Evolutionary conservation across 2,113 vertebrate genomes (phyloP).

Genomic region (Chaetops frenatus): DNA sequence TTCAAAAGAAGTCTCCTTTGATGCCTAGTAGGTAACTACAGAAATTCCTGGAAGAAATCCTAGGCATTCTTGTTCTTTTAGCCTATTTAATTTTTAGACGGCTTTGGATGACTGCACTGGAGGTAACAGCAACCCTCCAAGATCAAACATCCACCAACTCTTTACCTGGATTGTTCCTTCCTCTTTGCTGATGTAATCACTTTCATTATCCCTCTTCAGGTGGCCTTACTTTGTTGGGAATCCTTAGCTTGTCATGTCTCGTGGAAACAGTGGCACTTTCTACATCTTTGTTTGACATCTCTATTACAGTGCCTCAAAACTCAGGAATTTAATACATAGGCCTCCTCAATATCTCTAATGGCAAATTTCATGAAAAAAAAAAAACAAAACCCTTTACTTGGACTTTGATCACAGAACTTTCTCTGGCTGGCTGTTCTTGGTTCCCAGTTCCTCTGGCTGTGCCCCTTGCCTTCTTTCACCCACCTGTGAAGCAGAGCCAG

Average conservation of each 20-base stretch:
- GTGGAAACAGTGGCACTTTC: conserved; percentile 55
- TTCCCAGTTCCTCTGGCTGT: conserved; percentile 33
- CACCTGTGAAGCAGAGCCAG: conserved; percentile 20
- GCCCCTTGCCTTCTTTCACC: conserved; percentile 45
- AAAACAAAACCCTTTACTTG: fast-evolving
- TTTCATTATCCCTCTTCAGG: conserved; percentile 64
- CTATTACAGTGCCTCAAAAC: conserved; percentile 59
- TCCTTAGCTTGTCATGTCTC: conserved; percentile 61
- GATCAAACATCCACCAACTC: conserved; percentile 55
- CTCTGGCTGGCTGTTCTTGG: conserved; percentile 39
- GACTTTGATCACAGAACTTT: conserved; percentile 52
- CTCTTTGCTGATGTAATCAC: conserved; percentile 65
- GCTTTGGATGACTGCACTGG: conserved; percentile 62
- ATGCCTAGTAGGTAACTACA: conserved; percentile 50
- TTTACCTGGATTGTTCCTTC: conserved; percentile 66
- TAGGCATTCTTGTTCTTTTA: conserved; percentile 63
- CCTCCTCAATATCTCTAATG: conserved; percentile 53
- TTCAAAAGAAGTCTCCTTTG: conserved; percentile 58
- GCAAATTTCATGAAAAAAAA: conserved; percentile 31
- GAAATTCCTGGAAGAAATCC: conserved; percentile 62
- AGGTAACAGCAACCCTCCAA: conserved; percentile 67
- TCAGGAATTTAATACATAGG: conserved; percentile 62
- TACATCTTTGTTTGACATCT: conserved; percentile 58
- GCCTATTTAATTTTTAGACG: conserved; percentile 63
- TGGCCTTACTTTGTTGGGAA: conserved; percentile 60